Conservation (phyloP, 2,113 vertebrate species). For the Zeus faber region DNA sequence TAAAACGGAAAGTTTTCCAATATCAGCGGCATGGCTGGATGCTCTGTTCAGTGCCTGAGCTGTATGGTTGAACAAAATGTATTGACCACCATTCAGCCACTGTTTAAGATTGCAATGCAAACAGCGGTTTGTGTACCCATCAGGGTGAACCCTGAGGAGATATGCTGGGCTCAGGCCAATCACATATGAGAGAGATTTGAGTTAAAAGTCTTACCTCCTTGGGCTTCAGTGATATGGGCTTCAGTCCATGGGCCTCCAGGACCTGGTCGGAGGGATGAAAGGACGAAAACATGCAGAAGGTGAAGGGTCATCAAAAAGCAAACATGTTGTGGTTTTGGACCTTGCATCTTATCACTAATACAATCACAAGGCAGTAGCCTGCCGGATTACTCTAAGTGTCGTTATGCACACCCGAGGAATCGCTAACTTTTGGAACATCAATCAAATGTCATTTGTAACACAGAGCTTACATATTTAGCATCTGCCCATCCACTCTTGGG, state of each 20-base stretch:
- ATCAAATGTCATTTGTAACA: background rate
- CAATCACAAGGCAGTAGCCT: too few species aligned
- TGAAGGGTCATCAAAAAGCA: slow-evolving; percentile 55
- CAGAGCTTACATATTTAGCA: slow-evolving; percentile 92
- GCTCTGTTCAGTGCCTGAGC: background rate
- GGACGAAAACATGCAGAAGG: slow-evolving; percentile 37
- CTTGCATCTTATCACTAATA: slow-evolving; percentile 30
- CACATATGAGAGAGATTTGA: slow-evolving; percentile 10
- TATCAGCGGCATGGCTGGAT: background rate
- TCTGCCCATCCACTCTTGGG: slow-evolving; percentile 98
- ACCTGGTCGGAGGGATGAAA: slow-evolving; percentile 76
- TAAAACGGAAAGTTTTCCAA: background rate
- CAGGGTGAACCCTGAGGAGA: slow-evolving; percentile 18
- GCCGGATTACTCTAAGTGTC: too few species aligned
- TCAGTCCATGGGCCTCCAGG: slow-evolving; percentile 92
- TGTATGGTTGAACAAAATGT: background rate
- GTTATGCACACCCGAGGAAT: too few species aligned
- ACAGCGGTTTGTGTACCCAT: background rate
- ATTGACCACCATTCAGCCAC: too few species aligned
- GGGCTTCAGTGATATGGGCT: slow-evolving; percentile 88
- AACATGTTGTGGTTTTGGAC: slow-evolving; percentile 47
- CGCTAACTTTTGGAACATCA: too few species aligned
- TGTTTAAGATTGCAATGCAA: too few species aligned
- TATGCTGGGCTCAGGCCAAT: slow-evolving; percentile 12
- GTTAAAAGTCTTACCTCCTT: slow-evolving; percentile 86